These are phyloP conservation scores for Halictus ligatus DNA, from an alignment of 2,888 invertebrate genomes.

Conservation along the genomic window DNA sequence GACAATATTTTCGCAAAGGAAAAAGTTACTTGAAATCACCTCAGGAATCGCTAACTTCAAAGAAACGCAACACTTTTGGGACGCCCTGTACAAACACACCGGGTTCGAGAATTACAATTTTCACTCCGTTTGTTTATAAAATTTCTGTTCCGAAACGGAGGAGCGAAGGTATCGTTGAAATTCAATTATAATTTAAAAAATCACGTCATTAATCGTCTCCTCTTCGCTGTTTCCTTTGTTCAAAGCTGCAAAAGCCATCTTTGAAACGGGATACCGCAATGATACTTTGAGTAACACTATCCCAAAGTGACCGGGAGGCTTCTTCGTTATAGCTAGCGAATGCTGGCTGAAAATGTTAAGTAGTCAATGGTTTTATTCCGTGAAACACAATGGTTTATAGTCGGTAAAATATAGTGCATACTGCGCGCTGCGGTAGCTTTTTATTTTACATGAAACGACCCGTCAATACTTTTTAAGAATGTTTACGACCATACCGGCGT, in stretches of 20 bases:
- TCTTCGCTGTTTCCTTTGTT: neutral
- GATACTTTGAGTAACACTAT: neutral
- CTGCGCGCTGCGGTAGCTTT: too few species aligned
- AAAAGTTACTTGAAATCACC: too few species aligned
- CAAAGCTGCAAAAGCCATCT: neutral
- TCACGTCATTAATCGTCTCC: neutral
- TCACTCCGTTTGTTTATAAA: neutral
- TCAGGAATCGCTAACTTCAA: too few species aligned
- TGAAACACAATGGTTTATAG: neutral
- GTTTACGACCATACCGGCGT: neutral
- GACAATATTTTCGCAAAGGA: too few species aligned
- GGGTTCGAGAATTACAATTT: neutral
- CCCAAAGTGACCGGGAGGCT: neutral
- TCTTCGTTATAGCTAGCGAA: neutral
- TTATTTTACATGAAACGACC: neutral
- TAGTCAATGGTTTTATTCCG: neutral
- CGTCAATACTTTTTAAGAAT: slow-evolving; percentile 10
- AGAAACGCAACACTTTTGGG: too few species aligned
- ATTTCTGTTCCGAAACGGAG: neutral
- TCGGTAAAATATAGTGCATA: too few species aligned
- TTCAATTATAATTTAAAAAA: neutral
- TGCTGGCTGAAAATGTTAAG: neutral
- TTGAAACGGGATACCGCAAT: neutral
- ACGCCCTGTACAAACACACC: neutral
- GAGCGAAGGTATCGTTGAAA: neutral